Evolutionary conservation across 2,888 invertebrate genomes (phyloP), one percentile per base, ranked within the genome.

Genomic region (Patella pellucida): DNA sequence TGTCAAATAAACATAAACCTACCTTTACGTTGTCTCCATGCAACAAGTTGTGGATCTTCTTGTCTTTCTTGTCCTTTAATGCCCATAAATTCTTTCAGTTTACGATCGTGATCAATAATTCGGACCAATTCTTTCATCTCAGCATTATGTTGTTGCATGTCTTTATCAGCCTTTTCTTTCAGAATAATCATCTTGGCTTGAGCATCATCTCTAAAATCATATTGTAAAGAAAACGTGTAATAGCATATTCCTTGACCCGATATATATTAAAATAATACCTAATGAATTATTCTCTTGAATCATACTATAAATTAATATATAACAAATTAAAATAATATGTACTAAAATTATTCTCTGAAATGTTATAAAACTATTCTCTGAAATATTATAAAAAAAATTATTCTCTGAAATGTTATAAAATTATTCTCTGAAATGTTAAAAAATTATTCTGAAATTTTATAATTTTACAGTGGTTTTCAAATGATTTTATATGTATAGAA

Each of bases 101-200:
- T 95, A 84, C 95, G 92, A 89, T 96, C 96, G 89, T 96, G 95
- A 88, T 97, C 96, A 56, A 97, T 91, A 78, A 95, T 94, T 0
- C 97, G 92, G 86, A 96, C 95, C 75, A 97, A 93, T 87, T 96
- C 96, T 69, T 96, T 94, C 93, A 97, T 96, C 92, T 97, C 97
- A 92, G 94, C 94, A 9, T 94, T 93, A 86, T 94, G 94, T 12
- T 93, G 89, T 84, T 93, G 92, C 76, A 94, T 93, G 84, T 96
- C 95, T 67, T 94, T 93, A 86, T 95, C 94, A 72, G 94, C 94
- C 80, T 95, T 94, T 82, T 95, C 95, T 86, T 95, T 95, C 54
- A 97, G 83, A 27, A 90, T 85, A 73, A 90, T 86, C 68, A 97
- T 93, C 91, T 96, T 97, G 76, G 94, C 89, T 81, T 92, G 92